Percentiles rank a stretch among this genome's conserved stretches.
Evolutionary conservation across 2,888 invertebrate species (phyloP).

Genomic region (Hirtodrosophila trivittata): DNA sequence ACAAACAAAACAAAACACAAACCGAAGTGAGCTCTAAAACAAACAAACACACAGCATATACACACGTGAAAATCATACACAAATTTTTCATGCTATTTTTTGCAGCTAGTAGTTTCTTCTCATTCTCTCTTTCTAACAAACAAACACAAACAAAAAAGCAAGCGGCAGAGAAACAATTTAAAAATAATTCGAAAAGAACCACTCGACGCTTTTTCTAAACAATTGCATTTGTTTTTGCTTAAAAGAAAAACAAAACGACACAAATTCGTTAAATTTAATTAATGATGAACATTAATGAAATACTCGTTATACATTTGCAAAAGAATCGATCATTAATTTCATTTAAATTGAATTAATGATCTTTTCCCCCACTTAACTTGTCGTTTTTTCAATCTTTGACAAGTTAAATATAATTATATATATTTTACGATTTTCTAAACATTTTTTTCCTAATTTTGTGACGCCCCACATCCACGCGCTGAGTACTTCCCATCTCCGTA

Average conservation of each 20-base stretch:
- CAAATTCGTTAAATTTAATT: slow-evolving; percentile 54
- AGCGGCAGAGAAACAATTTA: slow-evolving; percentile 36
- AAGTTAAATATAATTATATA: slow-evolving; percentile 28
- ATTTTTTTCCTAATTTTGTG: slow-evolving; percentile 37
- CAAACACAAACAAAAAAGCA: slow-evolving; percentile 32
- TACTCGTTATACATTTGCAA: slow-evolving; percentile 63
- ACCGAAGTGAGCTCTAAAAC: slow-evolving; percentile 44
- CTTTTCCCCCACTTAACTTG: slow-evolving; percentile 58
- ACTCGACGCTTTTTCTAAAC: slow-evolving; percentile 72
- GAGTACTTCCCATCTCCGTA: slow-evolving; percentile 5
- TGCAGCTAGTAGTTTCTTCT: slow-evolving; percentile 73
- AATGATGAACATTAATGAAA: slow-evolving; percentile 65
- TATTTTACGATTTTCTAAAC: slow-evolving; percentile 53
- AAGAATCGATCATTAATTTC: slow-evolving; percentile 58
- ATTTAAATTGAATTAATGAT: slow-evolving; percentile 52
- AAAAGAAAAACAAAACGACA: slow-evolving; percentile 42
- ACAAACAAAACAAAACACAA: slow-evolving; percentile 22
- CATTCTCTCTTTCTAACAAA: slow-evolving; percentile 60
- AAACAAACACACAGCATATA: slow-evolving; percentile 30
- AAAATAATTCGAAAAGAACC: slow-evolving; percentile 32
- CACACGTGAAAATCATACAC: slow-evolving; percentile 36
- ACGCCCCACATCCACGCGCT: slow-evolving; percentile 16
- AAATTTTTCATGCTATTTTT: slow-evolving; percentile 47
- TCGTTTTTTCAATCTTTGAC: slow-evolving; percentile 38
- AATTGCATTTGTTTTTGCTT: slow-evolving; percentile 76